Base-by-base conservation (phyloP, 2,888 invertebrate genomes). In the Callosobruchus maculatus region DNA sequence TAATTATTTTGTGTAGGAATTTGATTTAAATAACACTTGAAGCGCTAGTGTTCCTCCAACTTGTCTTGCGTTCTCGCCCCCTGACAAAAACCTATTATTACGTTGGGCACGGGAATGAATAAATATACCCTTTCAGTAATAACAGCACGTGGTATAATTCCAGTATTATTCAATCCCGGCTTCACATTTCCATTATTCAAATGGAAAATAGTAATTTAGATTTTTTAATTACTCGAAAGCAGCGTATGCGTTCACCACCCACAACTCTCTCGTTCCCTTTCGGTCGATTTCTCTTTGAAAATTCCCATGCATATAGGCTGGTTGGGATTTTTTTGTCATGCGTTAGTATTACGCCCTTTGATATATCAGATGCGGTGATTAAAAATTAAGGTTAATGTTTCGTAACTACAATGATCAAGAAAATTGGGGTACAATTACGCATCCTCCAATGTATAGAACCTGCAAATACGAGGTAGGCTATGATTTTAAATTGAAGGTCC, bases 41-140 rank as follows among this genome's bases (percentile, higher is more conserved):
- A 49, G 49, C 49, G 49, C 49, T 49, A 13, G 73, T 73, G 22
- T 74, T 71, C 74, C 66, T 72, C 72, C 49, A 73, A 78, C 75
- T 76, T 77, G 79, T 7, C 13, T 13, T 49, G 7, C 13, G 49
- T 49, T 49, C 49, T 7, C 49, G 49, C 49, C 49, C 13, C 18
- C 1, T 49, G 13, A 49, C 49, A 49, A 80, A 78, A 82, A 81
- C 80, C 84, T 83, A 83, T 84, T 80, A 85, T 85, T 84, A 84
- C 80, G 76, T 79, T 80, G 77, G 81, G 83, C 83, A 82, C 82
- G 83, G 83, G 13, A 84, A 84, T 82, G 80, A 82, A 82, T 84
- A 83, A 84, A 84, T 83, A 83, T 83, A 83, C 82, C 83, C 83
- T 83, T 82, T 79, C 81, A 74, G 81, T 82, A 81, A 82, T 82